phyloP scores from a whole-genome alignment of 2,888 invertebrate species.

The Hirtodrosophila trivittata region DNA sequence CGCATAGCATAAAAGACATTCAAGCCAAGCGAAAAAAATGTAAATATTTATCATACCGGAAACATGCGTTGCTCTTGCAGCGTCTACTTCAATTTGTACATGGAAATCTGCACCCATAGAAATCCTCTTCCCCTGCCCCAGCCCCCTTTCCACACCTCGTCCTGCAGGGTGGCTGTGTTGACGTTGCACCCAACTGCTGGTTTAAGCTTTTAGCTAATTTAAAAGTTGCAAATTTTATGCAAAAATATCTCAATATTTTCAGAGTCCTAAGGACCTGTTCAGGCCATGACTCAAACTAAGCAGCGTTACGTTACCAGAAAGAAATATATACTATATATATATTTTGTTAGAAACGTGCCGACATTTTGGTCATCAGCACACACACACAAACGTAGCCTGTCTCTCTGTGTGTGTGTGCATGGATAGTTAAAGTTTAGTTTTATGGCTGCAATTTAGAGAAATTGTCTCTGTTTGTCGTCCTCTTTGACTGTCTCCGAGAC shows the following conservation, averaged over 20 bases:
- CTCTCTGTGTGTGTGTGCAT: not conserved
- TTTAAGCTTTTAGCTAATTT: conserved; percentile 80
- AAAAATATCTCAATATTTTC: conserved; percentile 54
- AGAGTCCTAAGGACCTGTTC: conserved; percentile 3
- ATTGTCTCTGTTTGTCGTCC: conserved; percentile 49
- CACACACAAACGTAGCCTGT: conserved; percentile 17
- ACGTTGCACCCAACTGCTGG: too few species aligned
- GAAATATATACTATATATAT: conserved; percentile 14
- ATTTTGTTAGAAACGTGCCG: conserved; percentile 73
- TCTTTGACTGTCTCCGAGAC: conserved; percentile 17
- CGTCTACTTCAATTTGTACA: conserved; percentile 58
- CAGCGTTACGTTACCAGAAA: not conserved
- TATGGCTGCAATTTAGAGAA: conserved; percentile 77
- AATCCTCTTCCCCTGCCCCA: too few species aligned
- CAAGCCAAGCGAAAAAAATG: conserved; percentile 71
- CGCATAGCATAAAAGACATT: conserved; percentile 67
- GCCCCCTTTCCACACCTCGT: too few species aligned
- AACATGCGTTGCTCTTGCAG: conserved; percentile 50
- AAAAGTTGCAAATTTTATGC: conserved; percentile 69
- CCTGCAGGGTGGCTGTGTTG: too few species aligned
- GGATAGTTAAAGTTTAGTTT: conserved; percentile 77
- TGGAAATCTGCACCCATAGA: conserved; percentile 6
- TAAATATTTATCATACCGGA: conserved; percentile 77
- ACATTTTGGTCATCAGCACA: conserved; percentile 76
- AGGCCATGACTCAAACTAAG: conserved; percentile 52